Conservation (phyloP, 2,113 vertebrate species). For the Plecturocebus donacophilus region DNA sequence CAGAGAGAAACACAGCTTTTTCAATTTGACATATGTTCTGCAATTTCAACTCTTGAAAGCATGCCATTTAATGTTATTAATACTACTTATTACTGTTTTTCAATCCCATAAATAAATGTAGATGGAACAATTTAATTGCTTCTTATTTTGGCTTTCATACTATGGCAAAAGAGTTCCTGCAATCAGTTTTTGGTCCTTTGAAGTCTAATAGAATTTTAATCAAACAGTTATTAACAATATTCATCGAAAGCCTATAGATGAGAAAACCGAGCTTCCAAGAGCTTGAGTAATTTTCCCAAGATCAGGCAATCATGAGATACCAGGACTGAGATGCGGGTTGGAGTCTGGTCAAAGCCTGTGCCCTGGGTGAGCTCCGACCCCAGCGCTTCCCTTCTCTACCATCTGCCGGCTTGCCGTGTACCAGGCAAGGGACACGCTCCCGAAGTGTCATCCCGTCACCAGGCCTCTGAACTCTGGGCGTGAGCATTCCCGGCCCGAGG, state of each 20-base stretch:
- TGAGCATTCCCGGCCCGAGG: not conserved
- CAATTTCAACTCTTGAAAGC: not conserved
- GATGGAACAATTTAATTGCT: not conserved
- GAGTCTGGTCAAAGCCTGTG: not conserved
- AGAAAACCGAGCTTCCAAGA: not conserved
- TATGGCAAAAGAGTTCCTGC: not conserved
- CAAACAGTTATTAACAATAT: not conserved
- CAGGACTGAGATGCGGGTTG: not conserved
- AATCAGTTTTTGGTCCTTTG: not conserved
- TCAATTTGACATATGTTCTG: not conserved
- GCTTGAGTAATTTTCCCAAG: not conserved
- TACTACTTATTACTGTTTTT: not conserved
- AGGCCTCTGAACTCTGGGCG: not conserved
- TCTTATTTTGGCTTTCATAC: conserved; percentile 40
- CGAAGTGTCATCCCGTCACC: not conserved
- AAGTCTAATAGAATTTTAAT: not conserved
- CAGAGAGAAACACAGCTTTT: not conserved
- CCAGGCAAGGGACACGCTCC: too few relatives aligned
- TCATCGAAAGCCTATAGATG: not conserved
- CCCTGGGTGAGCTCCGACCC: not conserved
- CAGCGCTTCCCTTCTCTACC: not conserved
- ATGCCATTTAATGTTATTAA: not conserved
- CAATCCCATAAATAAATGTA: not conserved
- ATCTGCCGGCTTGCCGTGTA: too few relatives aligned
- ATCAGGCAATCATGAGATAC: not conserved